phyloP scores from a whole-genome alignment of 35 echinoderm and acorn worm genomes.

The Diadema setosum region DNA sequence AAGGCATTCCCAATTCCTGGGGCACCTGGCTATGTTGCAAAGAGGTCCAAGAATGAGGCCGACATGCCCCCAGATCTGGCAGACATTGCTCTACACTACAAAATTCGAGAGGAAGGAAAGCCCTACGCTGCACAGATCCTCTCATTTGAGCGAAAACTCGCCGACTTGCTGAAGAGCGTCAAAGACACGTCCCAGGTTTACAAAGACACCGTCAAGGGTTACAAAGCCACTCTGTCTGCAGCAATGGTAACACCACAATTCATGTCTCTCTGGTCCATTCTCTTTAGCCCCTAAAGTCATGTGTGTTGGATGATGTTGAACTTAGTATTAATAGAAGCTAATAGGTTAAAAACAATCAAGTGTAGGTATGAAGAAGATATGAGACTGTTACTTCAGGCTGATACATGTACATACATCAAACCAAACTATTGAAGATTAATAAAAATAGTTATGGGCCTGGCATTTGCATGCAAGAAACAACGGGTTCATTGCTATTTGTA shows the following conservation, averaged over 20 bases:
- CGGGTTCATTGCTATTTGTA: too few species aligned
- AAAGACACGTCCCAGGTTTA: too few species aligned
- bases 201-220: neutral
- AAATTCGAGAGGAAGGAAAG: constrained; percentile 22
- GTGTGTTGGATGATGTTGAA: too few species aligned
- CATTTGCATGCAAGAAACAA: too few species aligned
- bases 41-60: constrained; percentile 15
- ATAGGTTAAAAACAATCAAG: too few species aligned
- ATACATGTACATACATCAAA: too few species aligned
- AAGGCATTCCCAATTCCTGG: constrained; percentile 64
- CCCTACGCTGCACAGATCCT: constrained; percentile 11
- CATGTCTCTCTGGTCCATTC: neutral
- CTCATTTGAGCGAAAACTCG: neutral
- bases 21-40: neutral
- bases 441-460: too few species aligned
- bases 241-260: neutral
- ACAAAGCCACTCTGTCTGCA: neutral
- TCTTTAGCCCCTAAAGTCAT: too few species aligned
- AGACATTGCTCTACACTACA: constrained; percentile 38
- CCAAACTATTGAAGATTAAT: too few species aligned
- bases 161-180: neutral
- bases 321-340: too few species aligned
- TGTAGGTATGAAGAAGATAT: too few species aligned
- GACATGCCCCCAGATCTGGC: neutral
- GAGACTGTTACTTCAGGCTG: too few species aligned